Evolutionary conservation across 2,888 invertebrate genomes (phyloP).

Genomic region (Imbricaverruca yamaguchii): DNA sequence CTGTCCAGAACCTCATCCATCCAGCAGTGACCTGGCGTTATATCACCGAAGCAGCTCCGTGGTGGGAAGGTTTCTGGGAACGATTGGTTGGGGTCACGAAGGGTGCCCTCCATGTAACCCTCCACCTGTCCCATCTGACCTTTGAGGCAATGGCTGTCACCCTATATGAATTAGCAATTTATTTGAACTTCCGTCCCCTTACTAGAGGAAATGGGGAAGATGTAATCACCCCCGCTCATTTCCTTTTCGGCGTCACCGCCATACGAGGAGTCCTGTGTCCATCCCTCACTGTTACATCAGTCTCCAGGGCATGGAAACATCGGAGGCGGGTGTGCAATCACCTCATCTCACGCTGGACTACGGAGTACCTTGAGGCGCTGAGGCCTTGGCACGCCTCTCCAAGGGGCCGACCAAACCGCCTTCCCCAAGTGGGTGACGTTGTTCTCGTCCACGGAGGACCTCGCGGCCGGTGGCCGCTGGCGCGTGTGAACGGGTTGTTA

Average conservation of each 20-base stretch:
- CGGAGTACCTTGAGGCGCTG: background rate
- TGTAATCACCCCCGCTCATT: background rate
- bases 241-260: background rate
- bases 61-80: conserved; percentile 13
- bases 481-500: background rate
- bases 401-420: background rate
- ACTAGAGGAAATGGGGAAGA: background rate
- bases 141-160: background rate
- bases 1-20: background rate
- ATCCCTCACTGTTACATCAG: background rate
- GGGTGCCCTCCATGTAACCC: background rate
- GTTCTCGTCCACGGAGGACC: background rate
- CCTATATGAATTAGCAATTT: background rate
- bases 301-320: background rate
- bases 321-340: background rate
- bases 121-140: background rate
- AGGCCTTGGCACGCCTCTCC: background rate
- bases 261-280: background rate
- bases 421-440: background rate
- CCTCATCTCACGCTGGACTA: background rate
- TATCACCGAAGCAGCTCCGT: background rate
- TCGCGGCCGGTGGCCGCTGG: background rate
- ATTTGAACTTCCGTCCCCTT: background rate
- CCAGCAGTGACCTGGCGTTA: background rate
- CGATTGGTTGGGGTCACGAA: background rate